These are phyloP conservation scores for Ptilorrhoa leucosticta DNA, from an alignment of 2,113 vertebrate species.

Conservation along the genomic window DNA sequence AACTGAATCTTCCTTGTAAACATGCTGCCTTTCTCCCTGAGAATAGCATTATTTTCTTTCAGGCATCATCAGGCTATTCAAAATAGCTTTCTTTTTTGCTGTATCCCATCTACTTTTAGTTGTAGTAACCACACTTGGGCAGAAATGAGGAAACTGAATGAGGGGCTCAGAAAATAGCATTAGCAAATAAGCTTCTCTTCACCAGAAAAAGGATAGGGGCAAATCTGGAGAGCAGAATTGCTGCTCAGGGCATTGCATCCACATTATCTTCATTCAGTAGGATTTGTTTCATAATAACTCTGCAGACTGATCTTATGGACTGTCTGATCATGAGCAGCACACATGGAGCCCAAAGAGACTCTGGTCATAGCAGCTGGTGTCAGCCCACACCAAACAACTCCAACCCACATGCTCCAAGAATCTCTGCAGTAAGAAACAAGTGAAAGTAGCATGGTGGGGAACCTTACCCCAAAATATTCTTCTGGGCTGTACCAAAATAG, in stretches of 20 bases:
- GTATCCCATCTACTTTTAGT: neutral
- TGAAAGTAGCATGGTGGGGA: neutral
- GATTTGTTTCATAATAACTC: neutral
- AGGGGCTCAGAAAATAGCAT: neutral
- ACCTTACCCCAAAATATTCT: neutral
- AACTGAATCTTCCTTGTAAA: neutral
- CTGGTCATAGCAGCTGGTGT: neutral
- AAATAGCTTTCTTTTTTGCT: neutral
- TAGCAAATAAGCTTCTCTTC: neutral
- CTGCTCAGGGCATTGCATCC: neutral
- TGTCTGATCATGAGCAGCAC: neutral
- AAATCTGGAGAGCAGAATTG: neutral
- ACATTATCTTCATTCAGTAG: neutral
- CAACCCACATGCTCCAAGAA: neutral
- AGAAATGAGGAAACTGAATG: neutral
- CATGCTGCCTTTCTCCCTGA: rapidly evolving
- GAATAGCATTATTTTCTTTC: neutral
- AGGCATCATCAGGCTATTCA: neutral
- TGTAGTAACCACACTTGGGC: neutral
- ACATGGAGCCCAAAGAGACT: neutral
- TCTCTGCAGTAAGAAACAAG: neutral
- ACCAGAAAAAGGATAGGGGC: neutral
- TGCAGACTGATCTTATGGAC: neutral
- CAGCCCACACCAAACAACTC: neutral
- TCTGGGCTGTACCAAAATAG: neutral